A percentile compares a stretch with the other conserved stretches of the same genome.
Conservation (phyloP, 2,888 invertebrate genomes). For the Agrochola lota region DNA sequence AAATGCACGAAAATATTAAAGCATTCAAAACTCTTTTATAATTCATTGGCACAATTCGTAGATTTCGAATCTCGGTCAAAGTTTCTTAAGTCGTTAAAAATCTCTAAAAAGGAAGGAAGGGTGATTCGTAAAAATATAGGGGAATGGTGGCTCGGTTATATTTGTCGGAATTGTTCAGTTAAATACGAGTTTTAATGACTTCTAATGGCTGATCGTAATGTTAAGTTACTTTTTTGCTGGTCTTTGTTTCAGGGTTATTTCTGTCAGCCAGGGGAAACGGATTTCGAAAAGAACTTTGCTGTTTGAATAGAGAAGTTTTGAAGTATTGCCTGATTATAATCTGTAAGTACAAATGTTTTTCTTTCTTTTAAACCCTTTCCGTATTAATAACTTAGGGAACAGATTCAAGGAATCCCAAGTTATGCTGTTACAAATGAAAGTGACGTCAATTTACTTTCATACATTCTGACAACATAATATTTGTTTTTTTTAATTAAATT, state of each 20-base stretch:
- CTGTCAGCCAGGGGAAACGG: not conserved
- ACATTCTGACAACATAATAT: not conserved
- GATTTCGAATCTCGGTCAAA: constrained; percentile 54
- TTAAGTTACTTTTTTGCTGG: constrained; percentile 59
- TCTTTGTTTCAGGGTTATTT: constrained; percentile 42
- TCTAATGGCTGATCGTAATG: constrained; percentile 73
- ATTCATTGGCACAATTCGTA: constrained; percentile 57
- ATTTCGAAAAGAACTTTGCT: constrained; percentile 19
- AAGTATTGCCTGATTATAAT: constrained; percentile 17
- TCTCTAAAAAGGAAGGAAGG: constrained; percentile 49
- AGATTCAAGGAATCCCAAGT: not conserved
- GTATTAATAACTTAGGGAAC: not conserved
- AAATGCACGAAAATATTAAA: constrained; percentile 33
- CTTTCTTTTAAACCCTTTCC: not conserved
- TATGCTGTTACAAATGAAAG: not conserved
- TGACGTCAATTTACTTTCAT: not conserved
- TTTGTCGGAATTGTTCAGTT: constrained; percentile 67
- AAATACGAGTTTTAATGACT: constrained; percentile 74
- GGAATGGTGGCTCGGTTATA: constrained; percentile 42
- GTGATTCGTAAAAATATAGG: constrained; percentile 53
- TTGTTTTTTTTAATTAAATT: too few species aligned
- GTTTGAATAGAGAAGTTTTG: constrained; percentile 22
- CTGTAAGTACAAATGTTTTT: constrained; percentile 10
- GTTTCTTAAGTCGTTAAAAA: constrained; percentile 66
- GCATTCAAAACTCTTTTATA: constrained; percentile 51